Evolutionary conservation across 2,113 vertebrate genomes (phyloP).

Genomic region (Lepidothrix coronata): DNA sequence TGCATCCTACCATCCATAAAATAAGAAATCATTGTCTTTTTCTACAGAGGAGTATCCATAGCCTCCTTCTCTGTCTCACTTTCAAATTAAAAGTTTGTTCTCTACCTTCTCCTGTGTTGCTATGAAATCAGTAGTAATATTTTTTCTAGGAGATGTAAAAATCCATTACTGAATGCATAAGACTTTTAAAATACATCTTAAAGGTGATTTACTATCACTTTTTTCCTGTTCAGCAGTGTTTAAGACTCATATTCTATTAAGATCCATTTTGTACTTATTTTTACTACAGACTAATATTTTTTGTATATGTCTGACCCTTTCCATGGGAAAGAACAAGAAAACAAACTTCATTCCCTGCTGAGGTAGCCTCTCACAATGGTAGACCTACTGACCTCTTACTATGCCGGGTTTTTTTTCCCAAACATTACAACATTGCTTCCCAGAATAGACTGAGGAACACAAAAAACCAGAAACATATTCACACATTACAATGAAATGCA

Average conservation of each 20-base stretch:
- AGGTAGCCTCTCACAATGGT: not conserved
- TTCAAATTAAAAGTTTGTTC: not conserved
- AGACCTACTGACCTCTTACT: not conserved
- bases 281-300: not conserved
- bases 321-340: not conserved
- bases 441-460: not conserved
- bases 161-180: not conserved
- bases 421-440: not conserved
- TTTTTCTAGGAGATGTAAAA: not conserved
- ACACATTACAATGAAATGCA: not conserved
- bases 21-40: not conserved
- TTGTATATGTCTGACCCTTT: not conserved
- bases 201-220: not conserved
- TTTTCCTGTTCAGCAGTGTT: not conserved
- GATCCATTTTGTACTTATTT: not conserved
- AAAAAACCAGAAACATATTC: not conserved
- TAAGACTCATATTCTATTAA: not conserved
- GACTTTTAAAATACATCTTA: not conserved
- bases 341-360: not conserved
- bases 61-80: not conserved
- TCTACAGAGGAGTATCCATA: not conserved
- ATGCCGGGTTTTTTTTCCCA: rapidly evolving
- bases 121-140: not conserved
- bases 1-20: not conserved
- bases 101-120: not conserved